A percentile compares a stretch with the other conserved stretches of the same genome.
These are phyloP conservation scores for Triplophysa siluroides DNA, from an alignment of 2,113 vertebrate species.

Conservation along the genomic window DNA sequence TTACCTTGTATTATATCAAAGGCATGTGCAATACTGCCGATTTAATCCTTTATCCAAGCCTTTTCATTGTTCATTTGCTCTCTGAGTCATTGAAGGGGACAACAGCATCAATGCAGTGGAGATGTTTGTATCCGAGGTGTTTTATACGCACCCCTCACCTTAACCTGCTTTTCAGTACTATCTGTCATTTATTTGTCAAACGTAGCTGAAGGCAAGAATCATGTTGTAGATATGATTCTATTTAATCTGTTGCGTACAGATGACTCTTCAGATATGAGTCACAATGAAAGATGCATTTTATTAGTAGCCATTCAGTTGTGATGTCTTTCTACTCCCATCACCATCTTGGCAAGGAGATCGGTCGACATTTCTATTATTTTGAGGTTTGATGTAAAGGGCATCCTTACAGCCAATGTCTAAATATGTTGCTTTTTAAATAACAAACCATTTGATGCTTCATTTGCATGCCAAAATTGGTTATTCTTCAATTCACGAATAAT, in stretches of 20 bases:
- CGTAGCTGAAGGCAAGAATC: background rate
- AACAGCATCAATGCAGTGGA: slow-evolving; percentile 27
- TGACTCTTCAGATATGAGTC: background rate
- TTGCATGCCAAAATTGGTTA: background rate
- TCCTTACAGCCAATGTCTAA: background rate
- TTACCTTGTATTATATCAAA: background rate
- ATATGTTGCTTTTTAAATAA: background rate
- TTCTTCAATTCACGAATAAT: slow-evolving; percentile 42
- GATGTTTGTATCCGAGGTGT: background rate
- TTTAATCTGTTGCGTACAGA: background rate
- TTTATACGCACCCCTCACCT: background rate
- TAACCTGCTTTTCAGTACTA: background rate
- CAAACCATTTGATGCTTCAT: background rate
- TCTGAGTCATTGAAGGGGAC: slow-evolving; percentile 24
- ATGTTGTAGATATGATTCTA: background rate
- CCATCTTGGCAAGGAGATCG: background rate
- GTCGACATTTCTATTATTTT: too few species aligned
- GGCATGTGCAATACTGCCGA: background rate
- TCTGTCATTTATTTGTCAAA: background rate
- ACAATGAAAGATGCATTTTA: background rate
- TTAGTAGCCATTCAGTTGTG: background rate
- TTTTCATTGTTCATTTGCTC: background rate
- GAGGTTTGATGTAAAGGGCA: too few species aligned
- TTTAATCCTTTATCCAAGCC: background rate
- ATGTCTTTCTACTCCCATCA: background rate